phyloP scores from a whole-genome alignment of 2,113 vertebrate genomes.

The Podiceps cristatus region DNA sequence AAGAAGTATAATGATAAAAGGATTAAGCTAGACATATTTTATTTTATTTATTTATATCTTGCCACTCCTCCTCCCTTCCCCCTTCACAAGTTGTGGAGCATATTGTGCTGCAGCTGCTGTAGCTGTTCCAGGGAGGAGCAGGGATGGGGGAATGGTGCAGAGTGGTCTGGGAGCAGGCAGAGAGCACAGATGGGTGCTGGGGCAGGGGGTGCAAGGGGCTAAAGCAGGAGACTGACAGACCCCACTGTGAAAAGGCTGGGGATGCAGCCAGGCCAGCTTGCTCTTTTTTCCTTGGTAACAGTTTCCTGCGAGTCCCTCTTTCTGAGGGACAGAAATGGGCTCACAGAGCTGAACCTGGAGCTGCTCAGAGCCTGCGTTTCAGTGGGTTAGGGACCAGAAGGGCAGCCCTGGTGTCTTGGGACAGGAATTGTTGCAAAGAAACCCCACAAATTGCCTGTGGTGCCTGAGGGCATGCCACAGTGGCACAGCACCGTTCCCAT shows the following conservation, averaged over 20 bases:
- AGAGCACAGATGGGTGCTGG: neutral
- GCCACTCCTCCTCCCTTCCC: neutral
- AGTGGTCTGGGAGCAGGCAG: neutral
- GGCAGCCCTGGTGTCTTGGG: neutral
- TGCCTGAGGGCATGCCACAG: accelerated
- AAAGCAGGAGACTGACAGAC: neutral
- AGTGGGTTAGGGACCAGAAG: neutral
- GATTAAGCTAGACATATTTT: constrained; percentile 51
- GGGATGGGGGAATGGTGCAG: neutral
- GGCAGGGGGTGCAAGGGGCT: neutral
- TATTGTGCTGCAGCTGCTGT: constrained; percentile 25
- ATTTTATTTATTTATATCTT: constrained; percentile 56
- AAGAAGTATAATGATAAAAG: constrained; percentile 64
- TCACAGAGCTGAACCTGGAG: neutral
- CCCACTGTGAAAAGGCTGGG: neutral
- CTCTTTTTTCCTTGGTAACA: neutral
- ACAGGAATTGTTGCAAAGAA: neutral
- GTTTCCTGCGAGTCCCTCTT: neutral
- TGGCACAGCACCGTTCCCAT: neutral
- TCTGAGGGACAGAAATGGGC: neutral
- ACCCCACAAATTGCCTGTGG: neutral
- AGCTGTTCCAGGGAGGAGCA: neutral
- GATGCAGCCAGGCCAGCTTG: neutral
- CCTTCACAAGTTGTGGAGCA: neutral
- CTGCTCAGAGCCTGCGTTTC: neutral